Evolutionary conservation across 2,888 invertebrate species (phyloP), one percentile per base, ranked within the genome.

Genomic region (Apodemia hepburni): DNA sequence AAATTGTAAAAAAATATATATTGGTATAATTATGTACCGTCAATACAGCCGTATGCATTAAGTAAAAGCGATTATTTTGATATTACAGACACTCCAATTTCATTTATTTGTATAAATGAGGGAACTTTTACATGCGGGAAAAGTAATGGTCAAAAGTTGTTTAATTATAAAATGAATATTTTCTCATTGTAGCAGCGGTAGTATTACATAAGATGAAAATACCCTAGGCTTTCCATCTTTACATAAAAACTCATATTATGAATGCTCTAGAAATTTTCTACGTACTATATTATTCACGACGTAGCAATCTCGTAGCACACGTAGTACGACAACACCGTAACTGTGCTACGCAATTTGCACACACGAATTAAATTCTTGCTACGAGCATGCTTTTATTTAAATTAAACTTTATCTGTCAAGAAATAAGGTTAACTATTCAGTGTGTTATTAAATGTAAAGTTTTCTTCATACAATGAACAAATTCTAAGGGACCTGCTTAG

Each of bases 361-460:
- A 47, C 47, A 47, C 15, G 29, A 57, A 57, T 57, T 57, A 57
- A 57, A 57, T 57, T 57, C 57, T 57, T 57, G 57, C n/a, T 57
- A 29, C n/a, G 29, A 27, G 29, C 29, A 8, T 29, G 7, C 15
- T 27, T 27, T 27, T 12, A 27, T 57, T 57, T 29, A 29, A 7
- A 29, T 57, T 57, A n/a, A n/a, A 29, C 15, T 57, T 29, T 57
- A 27, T 47, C 15, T 29, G n/a, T 29, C 29, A 15, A n/a, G 57
- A n/a, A 29, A 15, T 27, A 57, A 57, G 57, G 57, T 57, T 57
- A 29, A 22, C 29, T 29, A 15, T 54, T 29, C 15, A 29, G 3
- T 27, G 54, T 54, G 7, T 54, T 54, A 29, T 27, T 29, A 15
- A 54, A 54, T 54, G 29, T 54, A 54, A 54, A 54, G 54, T 54